A percentile compares a stretch with the other conserved stretches of the same genome.
phyloP scores from a whole-genome alignment of 2,113 vertebrate species.

The Heterocephalus glaber region DNA sequence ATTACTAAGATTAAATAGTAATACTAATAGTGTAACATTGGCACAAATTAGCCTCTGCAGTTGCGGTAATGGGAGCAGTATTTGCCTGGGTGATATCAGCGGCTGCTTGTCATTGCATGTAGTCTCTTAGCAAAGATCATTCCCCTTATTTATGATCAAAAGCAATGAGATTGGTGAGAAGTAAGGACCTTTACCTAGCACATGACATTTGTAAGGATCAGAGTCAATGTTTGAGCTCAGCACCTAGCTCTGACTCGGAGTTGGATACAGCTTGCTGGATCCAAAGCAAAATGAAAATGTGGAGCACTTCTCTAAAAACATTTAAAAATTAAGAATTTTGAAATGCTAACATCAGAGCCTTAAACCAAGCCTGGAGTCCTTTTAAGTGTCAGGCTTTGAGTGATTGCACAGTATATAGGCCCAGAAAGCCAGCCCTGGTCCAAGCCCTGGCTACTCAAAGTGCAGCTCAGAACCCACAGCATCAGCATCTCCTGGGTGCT shows the following conservation, averaged over 20 bases:
- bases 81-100: neutral
- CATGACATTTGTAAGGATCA: rapidly evolving
- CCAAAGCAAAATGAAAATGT: neutral
- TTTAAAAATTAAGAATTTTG: neutral
- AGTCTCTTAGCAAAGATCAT: neutral
- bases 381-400: rapidly evolving
- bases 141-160: neutral
- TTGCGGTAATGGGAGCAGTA: neutral
- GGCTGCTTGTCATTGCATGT: neutral
- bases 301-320: neutral
- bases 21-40: neutral
- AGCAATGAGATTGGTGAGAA: neutral
- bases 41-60: neutral
- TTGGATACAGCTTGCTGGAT: neutral
- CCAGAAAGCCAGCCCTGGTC: neutral
- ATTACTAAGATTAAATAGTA: slow-evolving; percentile 25
- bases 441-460: neutral
- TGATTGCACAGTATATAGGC: neutral
- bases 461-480: neutral
- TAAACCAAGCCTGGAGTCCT: neutral
- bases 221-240: neutral
- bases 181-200: neutral
- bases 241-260: neutral
- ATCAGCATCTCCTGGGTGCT: neutral
- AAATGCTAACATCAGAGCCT: neutral